Conservation (phyloP, 1,140 invertebrate species). For the Acromyrmex charruanus region DNA sequence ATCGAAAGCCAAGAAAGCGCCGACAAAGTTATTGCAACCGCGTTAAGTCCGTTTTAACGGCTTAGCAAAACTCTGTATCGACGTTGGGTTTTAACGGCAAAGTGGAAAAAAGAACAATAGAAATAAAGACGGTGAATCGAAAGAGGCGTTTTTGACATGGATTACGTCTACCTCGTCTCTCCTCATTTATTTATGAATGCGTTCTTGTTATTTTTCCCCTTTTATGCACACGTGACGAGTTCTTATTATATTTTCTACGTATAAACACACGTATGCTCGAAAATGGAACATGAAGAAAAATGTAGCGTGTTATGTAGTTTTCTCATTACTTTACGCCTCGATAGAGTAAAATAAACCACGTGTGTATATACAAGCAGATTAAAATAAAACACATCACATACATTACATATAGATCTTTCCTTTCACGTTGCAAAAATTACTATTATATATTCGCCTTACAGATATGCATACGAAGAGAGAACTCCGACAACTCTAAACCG, state of each 20-base stretch:
- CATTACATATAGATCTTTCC: not conserved
- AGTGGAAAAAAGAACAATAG: not conserved
- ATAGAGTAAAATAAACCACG: not conserved
- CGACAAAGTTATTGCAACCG: not conserved
- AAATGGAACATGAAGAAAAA: slow-evolving; percentile 5
- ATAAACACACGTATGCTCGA: not conserved
- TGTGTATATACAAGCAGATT: not conserved
- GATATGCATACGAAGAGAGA: not conserved
- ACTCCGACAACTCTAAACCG: not conserved
- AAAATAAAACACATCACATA: not conserved
- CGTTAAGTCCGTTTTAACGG: slow-evolving; percentile 34
- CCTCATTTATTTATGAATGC: slow-evolving; percentile 21
- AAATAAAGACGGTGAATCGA: not conserved
- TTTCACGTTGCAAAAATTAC: not conserved
- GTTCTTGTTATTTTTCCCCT: not conserved
- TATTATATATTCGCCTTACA: not conserved
- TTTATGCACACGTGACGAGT: not conserved
- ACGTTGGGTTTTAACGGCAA: not conserved
- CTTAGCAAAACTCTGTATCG: slow-evolving; percentile 26
- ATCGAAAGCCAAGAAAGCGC: slow-evolving; percentile 27
- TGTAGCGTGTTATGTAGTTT: not conserved
- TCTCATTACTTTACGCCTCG: not conserved
- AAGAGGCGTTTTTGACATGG: not conserved
- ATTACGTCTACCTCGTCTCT: not conserved
- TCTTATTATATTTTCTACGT: not conserved